A percentile compares a stretch with the other conserved stretches of the same genome.
Conservation (phyloP, 2,888 invertebrate genomes). For the Synergus japonicus region DNA sequence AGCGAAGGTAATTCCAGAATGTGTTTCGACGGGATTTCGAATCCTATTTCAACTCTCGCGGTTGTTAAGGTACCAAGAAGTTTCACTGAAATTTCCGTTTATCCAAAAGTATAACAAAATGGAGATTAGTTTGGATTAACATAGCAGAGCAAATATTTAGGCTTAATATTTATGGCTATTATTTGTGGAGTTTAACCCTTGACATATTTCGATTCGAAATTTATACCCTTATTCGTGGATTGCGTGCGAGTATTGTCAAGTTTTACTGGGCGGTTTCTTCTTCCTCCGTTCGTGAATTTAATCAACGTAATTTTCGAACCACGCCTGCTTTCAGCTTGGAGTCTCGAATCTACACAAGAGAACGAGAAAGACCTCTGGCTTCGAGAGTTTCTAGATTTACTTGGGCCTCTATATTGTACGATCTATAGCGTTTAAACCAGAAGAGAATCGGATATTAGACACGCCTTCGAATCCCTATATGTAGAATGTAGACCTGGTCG, state of each 20-base stretch:
- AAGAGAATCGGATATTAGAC: constrained; percentile 54
- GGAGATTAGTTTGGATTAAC: not conserved
- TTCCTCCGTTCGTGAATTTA: constrained; percentile 65
- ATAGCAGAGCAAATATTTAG: not conserved
- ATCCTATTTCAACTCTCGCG: constrained; percentile 48
- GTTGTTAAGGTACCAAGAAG: constrained; percentile 34
- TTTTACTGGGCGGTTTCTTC: constrained; percentile 52
- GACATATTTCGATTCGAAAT: not conserved
- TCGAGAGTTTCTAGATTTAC: constrained; percentile 63
- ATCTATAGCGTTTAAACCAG: constrained; percentile 48
- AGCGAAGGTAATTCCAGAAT: constrained; percentile 42
- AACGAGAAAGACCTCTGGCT: constrained; percentile 51
- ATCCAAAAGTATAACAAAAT: not conserved
- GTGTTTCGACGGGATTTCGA: constrained; percentile 48
- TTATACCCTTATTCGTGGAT: not conserved
- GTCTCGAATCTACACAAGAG: constrained; percentile 49
- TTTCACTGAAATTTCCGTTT: constrained; percentile 22
- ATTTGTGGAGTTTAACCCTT: not conserved
- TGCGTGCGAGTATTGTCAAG: constrained; percentile 62
- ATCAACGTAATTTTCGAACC: constrained; percentile 71
- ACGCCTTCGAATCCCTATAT: constrained; percentile 54
- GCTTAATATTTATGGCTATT: not conserved
- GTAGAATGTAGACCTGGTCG: constrained; percentile 49
- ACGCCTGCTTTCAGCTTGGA: constrained; percentile 59
- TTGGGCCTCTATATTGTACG: constrained; percentile 60